Conservation (phyloP, 1,140 invertebrate genomes). For the Tetramorium parvispinum region DNA sequence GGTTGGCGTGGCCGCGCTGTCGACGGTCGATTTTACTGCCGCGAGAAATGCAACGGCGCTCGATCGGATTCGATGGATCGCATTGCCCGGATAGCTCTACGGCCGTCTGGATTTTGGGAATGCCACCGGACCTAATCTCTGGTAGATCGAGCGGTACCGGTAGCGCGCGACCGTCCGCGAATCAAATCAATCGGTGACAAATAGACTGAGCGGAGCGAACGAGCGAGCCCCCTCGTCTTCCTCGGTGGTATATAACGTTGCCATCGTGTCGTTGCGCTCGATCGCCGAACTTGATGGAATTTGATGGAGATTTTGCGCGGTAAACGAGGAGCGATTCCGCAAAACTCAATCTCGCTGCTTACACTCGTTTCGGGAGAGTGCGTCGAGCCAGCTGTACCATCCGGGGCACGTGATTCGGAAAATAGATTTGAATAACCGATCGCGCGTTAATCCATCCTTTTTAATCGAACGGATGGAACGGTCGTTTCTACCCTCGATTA, state of each 20-base stretch:
- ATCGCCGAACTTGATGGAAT: conserved; percentile 55
- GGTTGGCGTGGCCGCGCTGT: conserved; percentile 72
- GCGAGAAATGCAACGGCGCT: conserved; percentile 67
- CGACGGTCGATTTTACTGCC: conserved; percentile 71
- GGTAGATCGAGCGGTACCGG: conserved; percentile 68
- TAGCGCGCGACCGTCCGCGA: conserved; percentile 36
- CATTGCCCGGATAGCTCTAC: conserved; percentile 64
- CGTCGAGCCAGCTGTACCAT: conserved; percentile 15
- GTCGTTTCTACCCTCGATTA: conserved; percentile 20
- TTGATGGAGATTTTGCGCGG: conserved; percentile 59
- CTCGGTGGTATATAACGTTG: conserved; percentile 36
- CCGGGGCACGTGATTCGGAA: conserved; percentile 34
- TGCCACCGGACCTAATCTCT: conserved; percentile 71
- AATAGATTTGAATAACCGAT: conserved; percentile 70
- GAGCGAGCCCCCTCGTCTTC: conserved; percentile 29
- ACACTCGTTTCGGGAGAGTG: conserved; percentile 49
- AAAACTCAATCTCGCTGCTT: conserved; percentile 61
- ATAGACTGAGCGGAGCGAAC: conserved; percentile 31
- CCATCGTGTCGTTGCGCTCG: conserved; percentile 47
- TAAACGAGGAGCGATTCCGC: conserved; percentile 59
- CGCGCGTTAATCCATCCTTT: conserved; percentile 47
- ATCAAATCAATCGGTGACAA: conserved; percentile 59
- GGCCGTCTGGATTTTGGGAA: conserved; percentile 70
- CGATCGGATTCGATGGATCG: conserved; percentile 46
- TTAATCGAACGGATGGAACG: conserved; percentile 9